Percentiles rank a stretch among this genome's conserved stretches.
phyloP scores from a whole-genome alignment of 35 echinoderm and acorn worm genomes.

The Eucidaris tribuloides region DNA sequence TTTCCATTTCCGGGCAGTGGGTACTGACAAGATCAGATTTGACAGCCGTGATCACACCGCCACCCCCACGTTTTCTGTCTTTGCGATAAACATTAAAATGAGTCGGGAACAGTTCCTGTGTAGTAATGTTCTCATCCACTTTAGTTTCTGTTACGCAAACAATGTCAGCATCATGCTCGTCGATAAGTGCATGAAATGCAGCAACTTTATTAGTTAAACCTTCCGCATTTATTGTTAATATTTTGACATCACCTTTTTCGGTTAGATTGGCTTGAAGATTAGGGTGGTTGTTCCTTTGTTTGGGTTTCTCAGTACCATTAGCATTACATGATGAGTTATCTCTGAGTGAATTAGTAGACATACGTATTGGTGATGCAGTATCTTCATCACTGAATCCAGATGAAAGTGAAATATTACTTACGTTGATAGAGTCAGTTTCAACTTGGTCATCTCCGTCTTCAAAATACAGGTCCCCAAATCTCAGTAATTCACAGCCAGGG shows the following conservation, averaged over 20 bases:
- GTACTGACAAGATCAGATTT: neutral
- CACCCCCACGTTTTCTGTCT: too few relatives aligned
- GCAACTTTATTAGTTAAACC: neutral
- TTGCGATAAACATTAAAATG: neutral
- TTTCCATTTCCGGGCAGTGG: neutral
- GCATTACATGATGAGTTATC: neutral
- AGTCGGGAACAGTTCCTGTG: neutral
- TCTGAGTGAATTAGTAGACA: neutral
- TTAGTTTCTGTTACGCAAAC: neutral
- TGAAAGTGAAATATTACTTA: neutral
- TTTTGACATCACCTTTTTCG: neutral
- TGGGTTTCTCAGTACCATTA: neutral
- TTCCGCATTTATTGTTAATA: neutral
- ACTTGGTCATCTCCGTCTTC: neutral
- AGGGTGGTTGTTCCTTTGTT: neutral
- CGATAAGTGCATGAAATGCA: neutral
- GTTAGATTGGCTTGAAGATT: neutral
- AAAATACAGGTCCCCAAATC: neutral
- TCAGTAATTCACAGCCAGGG: neutral
- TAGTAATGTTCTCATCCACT: neutral
- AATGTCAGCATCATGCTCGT: neutral
- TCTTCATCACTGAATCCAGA: too few relatives aligned
- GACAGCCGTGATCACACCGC: conserved; percentile 1
- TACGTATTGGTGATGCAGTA: neutral
- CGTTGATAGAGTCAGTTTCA: neutral